These are phyloP conservation scores for Cochlearius cochlearius DNA, from an alignment of 2,113 vertebrate species.

Conservation along the genomic window DNA sequence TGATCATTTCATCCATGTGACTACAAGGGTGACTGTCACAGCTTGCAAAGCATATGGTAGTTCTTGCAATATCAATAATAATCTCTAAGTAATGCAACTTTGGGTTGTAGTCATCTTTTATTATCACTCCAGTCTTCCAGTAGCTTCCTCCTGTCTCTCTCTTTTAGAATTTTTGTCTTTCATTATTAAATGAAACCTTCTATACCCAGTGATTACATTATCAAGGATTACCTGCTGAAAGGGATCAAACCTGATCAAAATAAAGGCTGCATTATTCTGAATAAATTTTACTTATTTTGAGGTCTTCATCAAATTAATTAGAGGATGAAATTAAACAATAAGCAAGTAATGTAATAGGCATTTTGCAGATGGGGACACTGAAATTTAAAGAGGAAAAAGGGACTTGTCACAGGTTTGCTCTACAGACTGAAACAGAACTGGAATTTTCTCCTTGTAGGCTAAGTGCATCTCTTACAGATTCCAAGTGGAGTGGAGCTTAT, in stretches of 20 bases:
- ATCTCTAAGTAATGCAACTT: conserved; percentile 54
- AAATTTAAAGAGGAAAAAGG: not conserved
- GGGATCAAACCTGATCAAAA: conserved; percentile 34
- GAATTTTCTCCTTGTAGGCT: not conserved
- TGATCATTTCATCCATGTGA: conserved; percentile 64
- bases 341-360: not conserved
- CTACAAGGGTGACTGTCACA: conserved; percentile 58
- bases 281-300: conserved; percentile 14
- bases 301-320: conserved; percentile 26
- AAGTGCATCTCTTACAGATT: not conserved
- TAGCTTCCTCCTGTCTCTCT: conserved; percentile 11
- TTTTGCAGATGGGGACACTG: conserved; percentile 3
- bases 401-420: not conserved
- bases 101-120: conserved; percentile 49
- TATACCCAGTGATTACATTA: conserved; percentile 24
- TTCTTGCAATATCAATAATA: conserved; percentile 56
- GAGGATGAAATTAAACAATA: conserved; percentile 14
- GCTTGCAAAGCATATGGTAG: conserved; percentile 67
- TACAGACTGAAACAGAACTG: not conserved
- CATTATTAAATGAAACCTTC: conserved; percentile 23
- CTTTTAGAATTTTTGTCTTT: conserved; percentile 35
- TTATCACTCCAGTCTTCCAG: conserved; percentile 41
- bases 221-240: conserved; percentile 47
- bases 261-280: not conserved
- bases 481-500: not conserved